Base-by-base conservation (phyloP, 2,797 vertebrate species). In the Ficedula albicollis region DNA sequence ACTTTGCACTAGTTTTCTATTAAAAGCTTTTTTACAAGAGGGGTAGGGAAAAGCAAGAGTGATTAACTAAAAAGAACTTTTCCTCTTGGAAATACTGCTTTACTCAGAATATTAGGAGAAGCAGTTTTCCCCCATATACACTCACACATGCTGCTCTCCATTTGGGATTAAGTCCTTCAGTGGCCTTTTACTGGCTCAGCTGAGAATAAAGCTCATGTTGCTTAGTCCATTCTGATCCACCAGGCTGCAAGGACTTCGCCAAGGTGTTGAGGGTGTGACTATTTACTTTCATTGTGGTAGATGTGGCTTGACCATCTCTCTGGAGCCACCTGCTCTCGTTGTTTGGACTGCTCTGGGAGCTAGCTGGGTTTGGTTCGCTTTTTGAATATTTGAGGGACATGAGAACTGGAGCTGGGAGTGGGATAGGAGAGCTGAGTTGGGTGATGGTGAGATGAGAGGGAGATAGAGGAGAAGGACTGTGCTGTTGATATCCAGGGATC, bases 1-100 rank as follows among this genome's bases (percentile, higher is more conserved):
- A 60, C 5, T 48, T 26, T 85, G 34, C 14, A 38, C 38, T 75
- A 17, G 14, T 67, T 83, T 93, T 87, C 27, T 63, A 15, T 72
- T 64, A 72, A 77, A 94, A 78, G 4, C 41, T 70, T 78, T 27
- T 68, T 94, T 89, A 58, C 20, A 59, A 72, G 76, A 63, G 11
- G 15, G 10, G 16, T 30, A 49, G 22, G 44, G n/a, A 49, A 85
- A 90, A 84, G 12, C 41, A 85, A 43, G 46, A 64, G 13, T 48
- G 56, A 89, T 80, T 83, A 83, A 60, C 67, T 77, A 36, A 63
- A 67, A 84, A 52, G 5, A 38, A 46, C 10, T 36, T 85, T 63
- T 78, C 23, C 49, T 41, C 16, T 23, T 91, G 64, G 67, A 91
- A 85, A 72, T 20, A 60, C 56, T 63, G 21, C 52, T 74, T 87